Conservation (phyloP, 2,113 vertebrate genomes). For the Pycnonotus jocosus region DNA sequence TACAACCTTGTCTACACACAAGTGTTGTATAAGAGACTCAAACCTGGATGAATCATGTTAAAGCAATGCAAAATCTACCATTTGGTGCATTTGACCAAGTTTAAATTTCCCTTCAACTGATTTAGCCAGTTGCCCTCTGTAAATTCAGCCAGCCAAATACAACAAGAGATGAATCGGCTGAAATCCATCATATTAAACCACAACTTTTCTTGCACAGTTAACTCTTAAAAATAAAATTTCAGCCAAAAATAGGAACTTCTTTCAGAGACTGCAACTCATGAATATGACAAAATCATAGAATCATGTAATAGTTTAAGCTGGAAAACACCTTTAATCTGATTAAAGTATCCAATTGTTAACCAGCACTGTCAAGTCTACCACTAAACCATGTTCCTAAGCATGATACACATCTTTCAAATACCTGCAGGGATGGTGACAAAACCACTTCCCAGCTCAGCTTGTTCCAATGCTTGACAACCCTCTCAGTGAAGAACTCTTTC, state of each 20-base stretch:
- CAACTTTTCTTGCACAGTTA: background rate
- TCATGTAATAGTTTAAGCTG: background rate
- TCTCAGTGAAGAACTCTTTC: background rate
- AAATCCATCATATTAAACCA: background rate
- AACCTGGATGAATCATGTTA: background rate
- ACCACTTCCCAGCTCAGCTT: accelerated
- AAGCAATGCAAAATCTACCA: background rate
- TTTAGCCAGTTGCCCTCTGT: background rate
- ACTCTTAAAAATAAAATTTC: background rate
- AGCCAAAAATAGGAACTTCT: background rate
- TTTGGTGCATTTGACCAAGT: background rate
- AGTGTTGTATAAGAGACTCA: background rate
- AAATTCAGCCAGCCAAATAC: background rate
- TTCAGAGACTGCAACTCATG: background rate
- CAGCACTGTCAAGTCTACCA: background rate
- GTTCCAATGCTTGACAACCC: background rate
- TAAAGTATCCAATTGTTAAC: background rate
- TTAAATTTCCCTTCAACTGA: background rate
- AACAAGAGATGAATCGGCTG: background rate
- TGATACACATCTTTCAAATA: background rate
- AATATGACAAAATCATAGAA: background rate
- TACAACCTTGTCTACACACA: background rate
- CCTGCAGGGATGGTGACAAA: background rate
- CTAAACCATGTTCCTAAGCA: background rate
- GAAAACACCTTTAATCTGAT: background rate